Evolutionary conservation across 2,888 invertebrate genomes (phyloP).

Genomic region (Melinopterus prodromus): DNA sequence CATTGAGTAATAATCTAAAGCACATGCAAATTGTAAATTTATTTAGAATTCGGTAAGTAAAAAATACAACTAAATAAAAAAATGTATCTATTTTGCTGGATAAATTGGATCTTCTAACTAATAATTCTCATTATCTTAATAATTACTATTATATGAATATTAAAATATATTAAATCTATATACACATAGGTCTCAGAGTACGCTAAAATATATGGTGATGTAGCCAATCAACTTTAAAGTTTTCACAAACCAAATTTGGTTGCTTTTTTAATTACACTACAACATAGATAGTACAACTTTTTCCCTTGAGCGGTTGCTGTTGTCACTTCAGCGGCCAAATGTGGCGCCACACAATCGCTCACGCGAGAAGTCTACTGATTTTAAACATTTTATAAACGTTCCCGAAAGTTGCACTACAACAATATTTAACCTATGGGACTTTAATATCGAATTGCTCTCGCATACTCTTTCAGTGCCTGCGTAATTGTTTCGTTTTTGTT

Average conservation of each 20-base stretch:
- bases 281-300: neutral
- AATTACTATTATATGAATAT: neutral
- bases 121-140: neutral
- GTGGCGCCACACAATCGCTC: neutral
- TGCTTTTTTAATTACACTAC: neutral
- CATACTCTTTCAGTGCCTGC: neutral
- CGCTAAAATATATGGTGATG: neutral
- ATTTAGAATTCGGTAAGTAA: neutral
- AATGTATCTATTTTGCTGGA: neutral
- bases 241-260: neutral
- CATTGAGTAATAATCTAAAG: neutral
- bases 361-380: neutral
- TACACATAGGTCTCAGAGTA: neutral
- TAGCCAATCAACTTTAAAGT: neutral
- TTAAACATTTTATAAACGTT: neutral
- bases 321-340: neutral
- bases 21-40: neutral
- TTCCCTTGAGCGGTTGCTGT: neutral
- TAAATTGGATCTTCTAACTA: neutral
- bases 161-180: neutral
- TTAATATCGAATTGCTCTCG: constrained; percentile 4
- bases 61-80: neutral
- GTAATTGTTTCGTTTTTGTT: neutral
- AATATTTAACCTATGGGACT: neutral
- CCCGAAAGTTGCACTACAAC: neutral